Evolutionary conservation across 2,888 invertebrate species (phyloP).

Genomic region (Craniophora ligustri): DNA sequence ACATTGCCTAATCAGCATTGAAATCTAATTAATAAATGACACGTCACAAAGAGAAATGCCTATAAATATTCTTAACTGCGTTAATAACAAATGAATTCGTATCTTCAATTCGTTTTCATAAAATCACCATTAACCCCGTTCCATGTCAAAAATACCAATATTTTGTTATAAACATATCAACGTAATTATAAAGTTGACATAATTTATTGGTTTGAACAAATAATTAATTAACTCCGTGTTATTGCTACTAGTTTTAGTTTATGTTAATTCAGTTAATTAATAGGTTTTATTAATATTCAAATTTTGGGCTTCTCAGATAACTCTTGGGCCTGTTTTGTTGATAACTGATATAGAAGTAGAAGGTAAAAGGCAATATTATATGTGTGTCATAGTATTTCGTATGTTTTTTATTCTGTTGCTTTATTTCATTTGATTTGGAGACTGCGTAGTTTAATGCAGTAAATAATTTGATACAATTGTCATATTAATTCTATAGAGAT

Average conservation of each 20-base stretch:
- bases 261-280: slow-evolving; percentile 48
- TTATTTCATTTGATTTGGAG: too few relatives aligned
- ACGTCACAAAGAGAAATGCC: slow-evolving; percentile 26
- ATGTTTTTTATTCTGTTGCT: too few relatives aligned
- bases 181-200: slow-evolving; percentile 48
- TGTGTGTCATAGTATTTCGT: background rate
- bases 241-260: slow-evolving; percentile 55
- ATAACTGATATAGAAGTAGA: background rate
- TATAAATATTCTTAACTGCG: slow-evolving; percentile 42
- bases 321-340: background rate
- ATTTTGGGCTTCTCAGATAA: slow-evolving; percentile 8
- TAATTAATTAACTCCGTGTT: slow-evolving; percentile 48
- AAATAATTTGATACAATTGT: too few relatives aligned
- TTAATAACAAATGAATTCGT: slow-evolving; percentile 33
- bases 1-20: slow-evolving; percentile 41
- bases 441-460: too few relatives aligned
- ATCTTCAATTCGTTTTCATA: slow-evolving; percentile 41
- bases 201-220: slow-evolving; percentile 43
- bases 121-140: slow-evolving; percentile 52
- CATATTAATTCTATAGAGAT: too few relatives aligned
- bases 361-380: too few relatives aligned
- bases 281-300: slow-evolving; percentile 39
- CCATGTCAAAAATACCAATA: slow-evolving; percentile 43
- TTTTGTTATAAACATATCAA: slow-evolving; percentile 49
- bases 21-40: slow-evolving; percentile 41